Conservation (phyloP, 2,888 invertebrate species). For the Chymomyza caudatula region DNA sequence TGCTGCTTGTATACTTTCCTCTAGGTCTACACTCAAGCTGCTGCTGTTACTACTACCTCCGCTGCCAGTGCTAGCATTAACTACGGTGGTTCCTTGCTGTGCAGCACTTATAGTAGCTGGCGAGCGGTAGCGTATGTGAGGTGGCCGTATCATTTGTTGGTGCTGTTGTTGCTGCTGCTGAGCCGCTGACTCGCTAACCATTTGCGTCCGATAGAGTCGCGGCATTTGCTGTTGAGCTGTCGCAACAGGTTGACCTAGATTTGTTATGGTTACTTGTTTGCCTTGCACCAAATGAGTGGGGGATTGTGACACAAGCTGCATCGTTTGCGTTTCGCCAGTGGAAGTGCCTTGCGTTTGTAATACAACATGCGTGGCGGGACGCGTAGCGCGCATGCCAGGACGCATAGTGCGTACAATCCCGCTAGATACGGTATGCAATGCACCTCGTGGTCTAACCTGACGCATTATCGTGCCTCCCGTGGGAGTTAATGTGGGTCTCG, state of each 20-base stretch:
- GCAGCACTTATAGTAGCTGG: constrained; percentile 32
- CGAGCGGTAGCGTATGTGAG: constrained; percentile 44
- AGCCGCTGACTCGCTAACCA: constrained; percentile 41
- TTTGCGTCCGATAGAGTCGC: constrained; percentile 56
- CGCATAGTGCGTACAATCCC: constrained; percentile 48
- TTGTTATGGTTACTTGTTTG: constrained; percentile 62
- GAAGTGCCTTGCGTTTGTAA: constrained; percentile 37
- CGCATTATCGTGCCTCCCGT: constrained; percentile 43
- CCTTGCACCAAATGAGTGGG: constrained; percentile 13
- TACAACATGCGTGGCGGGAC: constrained; percentile 16
- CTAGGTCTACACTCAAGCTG: constrained; percentile 69
- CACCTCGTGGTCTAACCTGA: constrained; percentile 48
- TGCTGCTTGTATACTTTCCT: constrained; percentile 76
- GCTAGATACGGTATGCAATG: constrained; percentile 21
- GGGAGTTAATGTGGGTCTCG: constrained; percentile 46
- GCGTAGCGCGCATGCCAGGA: constrained; percentile 41
- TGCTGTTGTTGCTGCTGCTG: constrained; percentile 55
- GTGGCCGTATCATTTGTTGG: constrained; percentile 51
- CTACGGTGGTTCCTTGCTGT: constrained; percentile 27
- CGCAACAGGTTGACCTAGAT: constrained; percentile 44
- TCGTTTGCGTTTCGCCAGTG: constrained; percentile 49
- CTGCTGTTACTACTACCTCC: constrained; percentile 9
- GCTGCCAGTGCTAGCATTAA: constrained; percentile 36
- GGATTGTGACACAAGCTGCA: constrained; percentile 48
- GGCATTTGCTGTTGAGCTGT: constrained; percentile 42